Base-by-base conservation (phyloP, 2,797 vertebrate genomes). In the Sebastes variabilis region DNA sequence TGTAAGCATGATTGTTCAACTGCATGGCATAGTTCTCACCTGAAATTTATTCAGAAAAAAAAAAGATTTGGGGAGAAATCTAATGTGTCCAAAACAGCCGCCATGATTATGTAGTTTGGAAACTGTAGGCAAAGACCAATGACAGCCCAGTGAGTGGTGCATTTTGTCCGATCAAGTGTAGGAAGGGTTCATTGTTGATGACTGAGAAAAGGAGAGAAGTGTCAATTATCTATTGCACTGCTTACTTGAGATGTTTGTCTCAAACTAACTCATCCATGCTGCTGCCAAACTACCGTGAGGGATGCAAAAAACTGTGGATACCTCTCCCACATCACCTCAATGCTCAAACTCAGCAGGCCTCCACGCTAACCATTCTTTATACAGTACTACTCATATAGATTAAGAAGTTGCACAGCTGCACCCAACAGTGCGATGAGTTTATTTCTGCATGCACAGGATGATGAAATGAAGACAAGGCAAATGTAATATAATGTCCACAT, bases 241-340 rank as follows among this genome's bases (percentile, higher is more conserved):
- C 52, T 49, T 66, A 12, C 52, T 71, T 61, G 79, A 83, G 68
- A 72, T 72, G 75, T 81, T 85, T 81, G 82, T 85, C 77, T 84
- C 25, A 32, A 65, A 34, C 27, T 22, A 80, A 87, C 66, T 82
- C 83, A 77, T 77, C 75, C 83, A 38, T 77, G 72, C 34, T 9
- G 2, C 80, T 58, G 73, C 72, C 42, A 68, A 77, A 76, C 49
- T 58, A 61, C 42, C 52, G 66, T 9, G 8, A 69, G 32, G 64
- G 52, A 60, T 58, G 18, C 3, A 55, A 42, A 68, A 20, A 14
- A 77, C 7, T 66, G 52, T 46, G 42, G 32, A 55, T 32, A 62
- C 6, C 52, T 79, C 65, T 79, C 56, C 42, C 52, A 55, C 56
- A 67, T 60, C 54, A 62, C 59, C 75, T 38, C 46, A 22, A 4